These are phyloP conservation scores for Kuschelorhynchus macadamiae DNA, from an alignment of 2,888 invertebrate species.

Conservation along the genomic window DNA sequence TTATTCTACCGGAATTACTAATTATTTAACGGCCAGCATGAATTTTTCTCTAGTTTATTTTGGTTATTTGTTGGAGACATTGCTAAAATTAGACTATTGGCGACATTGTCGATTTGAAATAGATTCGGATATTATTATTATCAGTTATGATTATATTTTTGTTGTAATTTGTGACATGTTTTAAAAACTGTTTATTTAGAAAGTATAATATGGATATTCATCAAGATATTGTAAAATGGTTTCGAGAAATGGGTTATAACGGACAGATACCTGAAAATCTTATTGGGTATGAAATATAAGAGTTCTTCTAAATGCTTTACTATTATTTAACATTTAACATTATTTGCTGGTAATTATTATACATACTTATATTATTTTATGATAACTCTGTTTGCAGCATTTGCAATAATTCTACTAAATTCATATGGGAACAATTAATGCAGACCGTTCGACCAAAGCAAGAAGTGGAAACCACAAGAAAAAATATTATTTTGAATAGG, in stretches of 20 bases:
- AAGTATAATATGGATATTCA: conserved; percentile 43
- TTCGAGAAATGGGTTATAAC: conserved; percentile 55
- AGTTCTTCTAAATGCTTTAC: too few relatives aligned
- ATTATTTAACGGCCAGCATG: too few relatives aligned
- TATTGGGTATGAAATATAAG: conserved; percentile 48
- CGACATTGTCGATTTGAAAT: too few relatives aligned
- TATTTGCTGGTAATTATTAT: too few relatives aligned
- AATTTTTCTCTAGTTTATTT: too few relatives aligned
- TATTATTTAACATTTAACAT: too few relatives aligned
- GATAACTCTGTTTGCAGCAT: conserved; percentile 49
- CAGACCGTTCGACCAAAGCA: conserved; percentile 51
- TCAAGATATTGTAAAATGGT: conserved; percentile 50
- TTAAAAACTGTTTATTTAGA: neutral
- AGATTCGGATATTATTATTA: too few relatives aligned
- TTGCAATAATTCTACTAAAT: conserved; percentile 54
- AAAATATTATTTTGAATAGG: conserved; percentile 53
- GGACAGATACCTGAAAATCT: conserved; percentile 53
- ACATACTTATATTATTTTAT: conserved; percentile 1
- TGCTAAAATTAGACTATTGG: neutral
- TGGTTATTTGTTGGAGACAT: neutral
- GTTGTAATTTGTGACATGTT: neutral
- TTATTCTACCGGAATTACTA: too few relatives aligned
- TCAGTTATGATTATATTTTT: too few relatives aligned
- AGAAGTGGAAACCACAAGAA: conserved; percentile 51
- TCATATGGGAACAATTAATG: conserved; percentile 56